A percentile compares a stretch with the other conserved stretches of the same genome.
phyloP scores from a whole-genome alignment of 2,888 invertebrate species.

The Papilio demoleus region DNA sequence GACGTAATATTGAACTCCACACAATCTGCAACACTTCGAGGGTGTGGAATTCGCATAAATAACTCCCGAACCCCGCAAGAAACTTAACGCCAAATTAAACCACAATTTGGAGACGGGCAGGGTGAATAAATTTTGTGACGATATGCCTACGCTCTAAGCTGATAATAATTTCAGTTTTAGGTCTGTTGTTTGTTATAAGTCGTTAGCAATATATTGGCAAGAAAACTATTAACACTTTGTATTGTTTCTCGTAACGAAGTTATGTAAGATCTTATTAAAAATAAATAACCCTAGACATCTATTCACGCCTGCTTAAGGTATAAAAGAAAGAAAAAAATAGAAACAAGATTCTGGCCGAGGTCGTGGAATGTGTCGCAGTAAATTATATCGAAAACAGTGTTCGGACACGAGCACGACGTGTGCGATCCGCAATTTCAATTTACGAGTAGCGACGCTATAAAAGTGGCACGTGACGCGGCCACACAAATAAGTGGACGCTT shows the following conservation, averaged over 20 bases:
- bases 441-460: conserved; percentile 77
- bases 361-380: conserved; percentile 45
- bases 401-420: conserved; percentile 52
- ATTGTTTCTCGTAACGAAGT: too few species aligned
- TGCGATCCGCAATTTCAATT: conserved; percentile 75
- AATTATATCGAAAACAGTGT: conserved; percentile 65
- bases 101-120: conserved; percentile 64
- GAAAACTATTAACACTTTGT: too few species aligned
- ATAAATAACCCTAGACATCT: too few species aligned
- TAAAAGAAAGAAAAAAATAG: not conserved
- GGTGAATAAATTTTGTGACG: conserved; percentile 73
- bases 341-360: conserved; percentile 23
- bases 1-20: conserved; percentile 44
- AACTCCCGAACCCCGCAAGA: conserved; percentile 54
- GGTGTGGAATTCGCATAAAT: conserved; percentile 58
- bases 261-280: too few species aligned
- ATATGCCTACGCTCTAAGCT: conserved; percentile 60
- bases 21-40: conserved; percentile 46
- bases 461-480: conserved; percentile 77
- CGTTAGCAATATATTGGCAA: conserved; percentile 4
- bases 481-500: conserved; percentile 75
- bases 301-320: not conserved
- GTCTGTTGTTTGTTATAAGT: conserved; percentile 28
- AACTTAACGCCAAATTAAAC: conserved; percentile 75
- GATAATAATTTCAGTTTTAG: conserved; percentile 55